Evolutionary conservation across 2,797 vertebrate genomes (phyloP), one percentile per base, ranked within the genome.

Genomic region (Tiaroga cobitis): DNA sequence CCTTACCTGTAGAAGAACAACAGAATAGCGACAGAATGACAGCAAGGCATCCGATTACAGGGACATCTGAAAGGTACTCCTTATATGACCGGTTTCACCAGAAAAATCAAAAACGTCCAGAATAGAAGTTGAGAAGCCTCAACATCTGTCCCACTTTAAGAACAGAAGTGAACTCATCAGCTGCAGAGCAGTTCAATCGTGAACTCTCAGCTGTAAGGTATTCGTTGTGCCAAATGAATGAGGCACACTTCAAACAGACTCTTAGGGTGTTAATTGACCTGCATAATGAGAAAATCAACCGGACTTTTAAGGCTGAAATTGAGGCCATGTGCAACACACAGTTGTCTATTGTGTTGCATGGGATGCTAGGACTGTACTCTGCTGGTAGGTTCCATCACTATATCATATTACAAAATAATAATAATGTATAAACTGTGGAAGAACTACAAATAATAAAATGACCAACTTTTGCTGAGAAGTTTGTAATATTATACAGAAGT

Each of bases 1-100:
- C n/a, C 15, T 63, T 26, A 63, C 21, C 10, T 9, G 10, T 63
- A 29, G 8, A 63, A 26, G 61, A n/a, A 63, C 10, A 63, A 9
- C n/a, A 8, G 9, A 4, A 63, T n/a, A n/a, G 61, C 11, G 61
- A 63, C 61, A 63, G 21, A 63, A 63, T 63, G 61, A 26, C n/a
- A 29, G n/a, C n/a, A 63, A 26, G 2, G 13, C 72, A 83, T 29
- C 72, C 82, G 1, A 59, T 43, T 18, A 83, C 72, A 21, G 54
- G 56, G 21, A 76, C 82, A 11, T 65, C 16, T 15, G 21, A 76
- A 18, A 83, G 72, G 21, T 49, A 43, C 32, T 65, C 82, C 8
- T 3, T 83, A 19, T 83, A 75, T 76, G 82, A 83, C 18, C 43
- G 72, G 29, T 83, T 83, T 18, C 82, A 83, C 39, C 72, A 83